Evolutionary conservation across 2,113 vertebrate species (phyloP).

Genomic region (Acanthisitta chloris): DNA sequence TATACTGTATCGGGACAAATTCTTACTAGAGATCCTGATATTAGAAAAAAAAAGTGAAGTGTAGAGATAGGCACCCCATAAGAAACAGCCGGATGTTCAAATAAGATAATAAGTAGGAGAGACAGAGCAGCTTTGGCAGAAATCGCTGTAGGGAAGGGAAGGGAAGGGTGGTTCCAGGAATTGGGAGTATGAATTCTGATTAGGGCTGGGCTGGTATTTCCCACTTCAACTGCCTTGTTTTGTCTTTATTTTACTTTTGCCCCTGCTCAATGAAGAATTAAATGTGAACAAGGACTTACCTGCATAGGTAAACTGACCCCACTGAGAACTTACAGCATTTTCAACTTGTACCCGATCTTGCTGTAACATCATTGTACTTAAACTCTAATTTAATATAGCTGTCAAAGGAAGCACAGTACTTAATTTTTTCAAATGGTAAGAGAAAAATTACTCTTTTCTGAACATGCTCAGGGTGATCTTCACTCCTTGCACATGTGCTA

Average conservation of each 20-base stretch:
- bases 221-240: constrained; percentile 56
- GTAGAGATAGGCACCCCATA: neutral
- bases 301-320: neutral
- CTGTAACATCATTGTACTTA: neutral
- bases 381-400: neutral
- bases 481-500: neutral
- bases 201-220: constrained; percentile 68
- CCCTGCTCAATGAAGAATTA: neutral
- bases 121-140: constrained; percentile 35
- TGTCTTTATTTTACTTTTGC: constrained; percentile 37
- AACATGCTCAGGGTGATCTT: neutral
- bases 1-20: neutral
- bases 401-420: neutral
- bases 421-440: neutral
- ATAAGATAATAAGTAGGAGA: neutral
- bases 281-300: neutral
- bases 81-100: constrained; percentile 37
- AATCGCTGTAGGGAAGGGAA: constrained; percentile 64
- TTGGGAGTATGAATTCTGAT: constrained; percentile 47
- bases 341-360: neutral
- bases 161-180: constrained; percentile 68
- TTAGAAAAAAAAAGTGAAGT: neutral
- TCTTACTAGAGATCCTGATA: neutral
- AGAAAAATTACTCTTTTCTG: neutral
- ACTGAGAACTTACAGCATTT: neutral